Evolutionary conservation across 2,888 invertebrate species (phyloP).

Genomic region (Neoaliturus tenellus): DNA sequence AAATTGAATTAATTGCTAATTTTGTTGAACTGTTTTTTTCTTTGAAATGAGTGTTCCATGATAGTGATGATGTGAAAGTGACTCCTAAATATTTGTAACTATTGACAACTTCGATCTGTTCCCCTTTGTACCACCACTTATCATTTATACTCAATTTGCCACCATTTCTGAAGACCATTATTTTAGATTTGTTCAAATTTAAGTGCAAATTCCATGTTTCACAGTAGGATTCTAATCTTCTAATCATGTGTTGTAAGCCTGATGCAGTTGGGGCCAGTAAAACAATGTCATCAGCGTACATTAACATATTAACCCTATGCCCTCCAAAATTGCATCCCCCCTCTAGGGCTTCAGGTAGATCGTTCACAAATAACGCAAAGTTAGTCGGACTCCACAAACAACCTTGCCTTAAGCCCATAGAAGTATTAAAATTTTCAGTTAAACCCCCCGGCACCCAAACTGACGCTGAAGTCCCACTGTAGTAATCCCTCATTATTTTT

Average conservation of each 20-base stretch:
- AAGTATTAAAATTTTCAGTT: constrained; percentile 53
- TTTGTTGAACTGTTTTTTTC: too few relatives aligned
- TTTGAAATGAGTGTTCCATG: too few relatives aligned
- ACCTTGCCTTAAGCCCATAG: constrained; percentile 61
- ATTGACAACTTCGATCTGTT: too few relatives aligned
- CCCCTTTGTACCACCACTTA: too few relatives aligned
- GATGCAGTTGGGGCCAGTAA: constrained; percentile 54
- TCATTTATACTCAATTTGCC: too few relatives aligned
- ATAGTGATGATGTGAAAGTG: too few relatives aligned
- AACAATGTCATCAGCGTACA: constrained; percentile 63
- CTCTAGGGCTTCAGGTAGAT: constrained; percentile 54
- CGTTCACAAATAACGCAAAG: constrained; percentile 57
- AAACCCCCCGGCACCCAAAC: constrained; percentile 54
- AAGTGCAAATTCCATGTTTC: constrained; percentile 56
- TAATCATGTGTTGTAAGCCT: constrained; percentile 58
- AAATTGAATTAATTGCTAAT: too few relatives aligned
- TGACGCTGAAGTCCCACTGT: constrained; percentile 46
- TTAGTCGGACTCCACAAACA: constrained; percentile 60
- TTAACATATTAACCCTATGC: constrained; percentile 43
- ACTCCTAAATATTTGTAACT: too few relatives aligned
- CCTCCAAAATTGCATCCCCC: constrained; percentile 54
- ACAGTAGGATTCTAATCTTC: constrained; percentile 57
- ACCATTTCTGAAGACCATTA: constrained; percentile 59
- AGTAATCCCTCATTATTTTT: constrained; percentile 54
- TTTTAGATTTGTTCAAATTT: constrained; percentile 63